phyloP scores from a whole-genome alignment of 2,888 invertebrate genomes.

The Oscheius myriophilus region DNA sequence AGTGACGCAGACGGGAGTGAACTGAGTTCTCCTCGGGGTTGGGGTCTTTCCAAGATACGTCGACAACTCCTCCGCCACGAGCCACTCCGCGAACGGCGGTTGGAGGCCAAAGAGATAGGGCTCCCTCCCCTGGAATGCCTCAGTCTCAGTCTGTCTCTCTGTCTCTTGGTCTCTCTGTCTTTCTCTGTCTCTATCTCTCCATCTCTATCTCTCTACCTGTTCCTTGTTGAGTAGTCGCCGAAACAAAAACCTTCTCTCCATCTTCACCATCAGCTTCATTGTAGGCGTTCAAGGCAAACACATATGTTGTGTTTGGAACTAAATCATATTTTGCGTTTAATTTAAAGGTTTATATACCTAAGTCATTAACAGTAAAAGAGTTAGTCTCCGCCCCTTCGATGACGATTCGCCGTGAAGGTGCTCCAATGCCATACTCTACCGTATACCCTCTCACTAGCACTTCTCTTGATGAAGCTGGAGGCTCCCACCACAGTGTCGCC shows the following conservation, averaged over 20 bases:
- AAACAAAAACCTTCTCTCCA: slow-evolving; percentile 58
- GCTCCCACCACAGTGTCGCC: slow-evolving; percentile 69
- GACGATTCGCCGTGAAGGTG: slow-evolving; percentile 60
- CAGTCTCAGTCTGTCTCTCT: background rate
- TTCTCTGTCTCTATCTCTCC: too few relatives aligned
- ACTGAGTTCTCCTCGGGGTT: slow-evolving; percentile 51
- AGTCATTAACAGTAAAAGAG: slow-evolving; percentile 60
- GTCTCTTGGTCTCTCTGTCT: too few relatives aligned
- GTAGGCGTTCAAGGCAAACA: slow-evolving; percentile 67
- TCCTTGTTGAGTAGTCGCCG: slow-evolving; percentile 46
- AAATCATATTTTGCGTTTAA: slow-evolving; percentile 1
- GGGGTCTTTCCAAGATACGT: slow-evolving; percentile 65
- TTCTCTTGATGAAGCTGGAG: slow-evolving; percentile 54
- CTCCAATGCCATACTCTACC: slow-evolving; percentile 66
- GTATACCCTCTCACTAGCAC: slow-evolving; percentile 68
- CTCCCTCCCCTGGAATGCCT: slow-evolving; percentile 26
- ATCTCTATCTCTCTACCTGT: slow-evolving; percentile 6
- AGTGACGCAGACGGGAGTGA: slow-evolving; percentile 49
- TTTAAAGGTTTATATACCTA: slow-evolving; percentile 45
- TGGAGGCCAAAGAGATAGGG: slow-evolving; percentile 56
- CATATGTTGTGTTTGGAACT: slow-evolving; percentile 63
- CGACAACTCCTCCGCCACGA: slow-evolving; percentile 43
- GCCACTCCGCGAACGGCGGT: slow-evolving; percentile 50
- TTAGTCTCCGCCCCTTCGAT: slow-evolving; percentile 66
- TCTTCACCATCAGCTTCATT: slow-evolving; percentile 69